Base-by-base conservation (phyloP, 2,797 vertebrate genomes). In the Cirrhinus mrigala region DNA sequence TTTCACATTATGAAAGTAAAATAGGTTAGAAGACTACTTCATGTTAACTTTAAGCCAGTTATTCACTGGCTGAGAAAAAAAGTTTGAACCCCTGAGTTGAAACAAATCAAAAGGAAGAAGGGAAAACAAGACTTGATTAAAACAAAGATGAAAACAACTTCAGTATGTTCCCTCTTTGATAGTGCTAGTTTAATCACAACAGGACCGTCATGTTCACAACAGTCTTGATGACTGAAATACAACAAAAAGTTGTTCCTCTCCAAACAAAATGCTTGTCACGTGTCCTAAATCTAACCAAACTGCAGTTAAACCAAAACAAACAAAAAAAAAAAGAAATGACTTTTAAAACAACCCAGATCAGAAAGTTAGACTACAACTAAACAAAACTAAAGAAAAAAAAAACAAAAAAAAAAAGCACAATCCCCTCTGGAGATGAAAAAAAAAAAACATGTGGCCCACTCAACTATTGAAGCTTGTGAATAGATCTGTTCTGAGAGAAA, bases 401-500 rank as follows among this genome's bases (percentile, higher is more conserved):
- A 50, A 20, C 18, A 80, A 46, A 27, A 64, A 46, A 27, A 64
- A 80, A 68, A 52, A 52, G 62, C 11, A 33, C n/a, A 79, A 50
- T 48, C 58, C 56, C 56, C 40, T 20, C 16, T 10, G 24, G 27
- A 68, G 14, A 62, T 56, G 3, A 18, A 54, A 22, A 48, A 66
- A 79, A 14, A 66, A 62, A 60, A 54, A 46, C 44, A 44, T 44
- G 58, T 60, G 15, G 7, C 15, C 62, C n/a, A 64, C 44, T 81
- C 20, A 4, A 40, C 22, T 56, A 4, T 37, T 50, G 16, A 70
- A 40, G 66, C n/a, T 0, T 54, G 8, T 11, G 6, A 20, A 58
- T 27, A 69, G 33, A 70, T 15, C 29, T 66, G 8, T 20, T 62
- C 18, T 56, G 64, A 81, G 73, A 81, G 64, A 64, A 83, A 83